A percentile compares a stretch with the other conserved stretches of the same genome.
These are phyloP conservation scores for Coreius guichenoti DNA, from an alignment of 2,797 vertebrate species.

Conservation along the genomic window DNA sequence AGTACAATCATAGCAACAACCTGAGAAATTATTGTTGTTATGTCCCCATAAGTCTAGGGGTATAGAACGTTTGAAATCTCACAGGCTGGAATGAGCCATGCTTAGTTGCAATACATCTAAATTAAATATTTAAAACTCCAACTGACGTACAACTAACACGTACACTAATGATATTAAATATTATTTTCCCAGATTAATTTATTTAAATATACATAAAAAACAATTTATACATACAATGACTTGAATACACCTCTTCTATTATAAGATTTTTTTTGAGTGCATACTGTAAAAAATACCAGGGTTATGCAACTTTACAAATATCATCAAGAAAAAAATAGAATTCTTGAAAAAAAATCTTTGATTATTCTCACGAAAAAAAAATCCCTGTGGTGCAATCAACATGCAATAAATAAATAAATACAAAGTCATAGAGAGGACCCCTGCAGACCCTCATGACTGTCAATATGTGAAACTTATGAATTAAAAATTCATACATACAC, in stretches of 20 bases:
- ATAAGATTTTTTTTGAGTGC: not conserved
- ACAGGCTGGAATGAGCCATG: not conserved
- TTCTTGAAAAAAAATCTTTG: not conserved
- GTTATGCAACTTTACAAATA: not conserved
- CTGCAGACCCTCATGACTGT: not conserved
- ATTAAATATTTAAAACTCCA: not conserved
- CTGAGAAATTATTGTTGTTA: not conserved
- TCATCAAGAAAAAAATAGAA: not conserved
- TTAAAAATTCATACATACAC: not conserved
- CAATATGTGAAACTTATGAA: not conserved
- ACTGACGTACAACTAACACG: too few species aligned
- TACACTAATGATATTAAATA: not conserved
- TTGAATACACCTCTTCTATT: not conserved
- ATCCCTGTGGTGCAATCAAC: not conserved
- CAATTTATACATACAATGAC: not conserved
- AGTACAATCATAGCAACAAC: not conserved
- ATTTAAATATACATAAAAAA: not conserved
- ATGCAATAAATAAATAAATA: not conserved
- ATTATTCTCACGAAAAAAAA: not conserved
- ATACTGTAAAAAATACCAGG: not conserved
- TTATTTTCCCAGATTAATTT: not conserved
- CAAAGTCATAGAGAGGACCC: not conserved
- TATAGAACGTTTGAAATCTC: not conserved
- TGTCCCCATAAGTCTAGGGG: not conserved
- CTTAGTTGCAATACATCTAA: not conserved